Conservation (phyloP, 2,888 invertebrate genomes). For the Oxyscelio sp. region DNA sequence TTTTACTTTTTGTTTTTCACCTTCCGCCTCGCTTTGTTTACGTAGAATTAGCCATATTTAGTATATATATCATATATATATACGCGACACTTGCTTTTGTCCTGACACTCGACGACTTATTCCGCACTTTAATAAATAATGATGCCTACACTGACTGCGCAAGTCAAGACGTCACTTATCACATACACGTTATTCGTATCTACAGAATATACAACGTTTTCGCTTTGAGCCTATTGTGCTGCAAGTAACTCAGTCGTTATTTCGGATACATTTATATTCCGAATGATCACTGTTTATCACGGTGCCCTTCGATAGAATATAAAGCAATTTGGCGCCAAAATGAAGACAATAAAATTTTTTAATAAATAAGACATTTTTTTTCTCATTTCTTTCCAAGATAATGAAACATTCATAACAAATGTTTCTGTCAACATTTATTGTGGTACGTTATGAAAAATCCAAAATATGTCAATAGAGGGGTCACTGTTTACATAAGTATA, state of each 20-base stretch:
- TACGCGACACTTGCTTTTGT: slow-evolving; percentile 54
- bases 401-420: too few relatives aligned
- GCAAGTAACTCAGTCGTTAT: slow-evolving; percentile 49
- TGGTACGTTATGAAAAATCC: too few relatives aligned
- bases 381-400: too few relatives aligned
- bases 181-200: slow-evolving; percentile 87
- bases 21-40: slow-evolving; percentile 32
- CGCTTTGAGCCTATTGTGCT: slow-evolving; percentile 66
- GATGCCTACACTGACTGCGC: slow-evolving; percentile 82
- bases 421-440: too few relatives aligned
- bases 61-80: slow-evolving; percentile 57
- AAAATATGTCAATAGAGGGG: too few relatives aligned
- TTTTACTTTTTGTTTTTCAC: slow-evolving; percentile 7
- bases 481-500: too few relatives aligned
- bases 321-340: neutral
- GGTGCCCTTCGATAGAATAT: neutral
- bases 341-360: neutral
- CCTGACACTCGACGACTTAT: slow-evolving; percentile 52
- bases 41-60: slow-evolving; percentile 57
- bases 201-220: slow-evolving; percentile 86
- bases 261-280: slow-evolving; percentile 26
- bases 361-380: too few relatives aligned
- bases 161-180: slow-evolving; percentile 86
- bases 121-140: slow-evolving; percentile 75
- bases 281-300: slow-evolving; percentile 7